phyloP scores from a whole-genome alignment of 2,113 vertebrate genomes.

The Pollimyrus isidori region DNA sequence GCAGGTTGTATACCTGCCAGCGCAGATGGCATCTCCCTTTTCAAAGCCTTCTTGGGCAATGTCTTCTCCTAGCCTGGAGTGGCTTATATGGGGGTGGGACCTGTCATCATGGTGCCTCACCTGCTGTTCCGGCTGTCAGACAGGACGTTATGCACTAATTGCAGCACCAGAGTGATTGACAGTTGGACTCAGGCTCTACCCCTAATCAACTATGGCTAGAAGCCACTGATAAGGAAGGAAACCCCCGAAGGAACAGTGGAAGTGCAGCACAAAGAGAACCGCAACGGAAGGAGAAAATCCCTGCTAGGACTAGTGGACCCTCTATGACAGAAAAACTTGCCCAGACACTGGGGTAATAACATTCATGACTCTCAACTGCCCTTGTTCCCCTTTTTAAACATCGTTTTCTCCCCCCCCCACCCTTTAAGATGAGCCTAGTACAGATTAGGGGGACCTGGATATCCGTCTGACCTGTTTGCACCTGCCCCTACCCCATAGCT shows the following conservation, averaged over 20 bases:
- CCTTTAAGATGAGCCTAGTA: not conserved
- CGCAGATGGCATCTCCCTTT: not conserved
- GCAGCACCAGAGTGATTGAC: not conserved
- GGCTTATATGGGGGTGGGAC: not conserved
- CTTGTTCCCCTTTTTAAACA: not conserved
- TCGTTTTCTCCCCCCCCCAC: not conserved
- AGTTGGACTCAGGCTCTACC: not conserved
- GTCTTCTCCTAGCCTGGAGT: not conserved
- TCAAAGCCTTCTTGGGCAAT: not conserved
- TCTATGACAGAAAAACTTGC: not conserved
- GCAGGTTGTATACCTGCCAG: not conserved
- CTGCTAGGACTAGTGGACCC: not conserved
- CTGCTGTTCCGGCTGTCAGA: not conserved
- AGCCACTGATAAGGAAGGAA: not conserved
- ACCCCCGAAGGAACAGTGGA: not conserved
- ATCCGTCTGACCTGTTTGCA: not conserved
- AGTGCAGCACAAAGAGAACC: not conserved
- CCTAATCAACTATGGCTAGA: not conserved
- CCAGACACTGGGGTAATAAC: not conserved
- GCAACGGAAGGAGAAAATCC: not conserved
- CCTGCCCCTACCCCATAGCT: not conserved
- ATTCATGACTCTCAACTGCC: not conserved
- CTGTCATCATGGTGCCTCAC: not conserved
- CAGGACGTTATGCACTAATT: not conserved
- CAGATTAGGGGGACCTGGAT: not conserved